Evolutionary conservation across 53 echinoderm and acorn worm genomes (phyloP).

Genomic region (Patiria pectinifera): DNA sequence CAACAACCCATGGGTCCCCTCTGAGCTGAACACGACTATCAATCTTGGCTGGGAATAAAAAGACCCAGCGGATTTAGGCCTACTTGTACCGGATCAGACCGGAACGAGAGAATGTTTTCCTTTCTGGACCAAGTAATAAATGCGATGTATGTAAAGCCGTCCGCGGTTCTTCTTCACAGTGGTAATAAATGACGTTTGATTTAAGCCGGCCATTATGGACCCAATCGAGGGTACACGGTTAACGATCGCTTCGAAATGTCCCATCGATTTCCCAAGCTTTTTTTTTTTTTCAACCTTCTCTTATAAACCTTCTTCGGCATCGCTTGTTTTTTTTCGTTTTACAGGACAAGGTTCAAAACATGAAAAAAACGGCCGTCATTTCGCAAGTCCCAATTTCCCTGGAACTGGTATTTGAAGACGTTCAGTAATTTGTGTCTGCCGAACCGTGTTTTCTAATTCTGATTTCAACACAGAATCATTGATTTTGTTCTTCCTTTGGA

Average conservation of each 20-base stretch:
- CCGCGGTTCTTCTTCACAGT: not conserved
- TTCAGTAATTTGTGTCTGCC: not conserved
- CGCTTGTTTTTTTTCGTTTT: not conserved
- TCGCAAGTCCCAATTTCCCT: not conserved
- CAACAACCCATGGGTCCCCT: too few species aligned
- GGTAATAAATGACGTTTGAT: not conserved
- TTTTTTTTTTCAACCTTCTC: not conserved
- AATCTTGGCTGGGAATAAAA: too few species aligned
- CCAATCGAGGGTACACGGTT: not conserved
- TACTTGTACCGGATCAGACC: too few species aligned
- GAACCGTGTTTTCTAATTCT: not conserved
- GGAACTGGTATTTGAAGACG: not conserved
- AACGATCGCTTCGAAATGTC: not conserved
- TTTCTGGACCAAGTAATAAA: not conserved
- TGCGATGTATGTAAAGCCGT: not conserved
- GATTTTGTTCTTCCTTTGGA: not conserved
- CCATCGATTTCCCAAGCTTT: not conserved
- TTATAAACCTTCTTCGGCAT: not conserved
- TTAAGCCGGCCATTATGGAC: not conserved
- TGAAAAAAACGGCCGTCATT: not conserved
- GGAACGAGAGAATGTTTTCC: not conserved
- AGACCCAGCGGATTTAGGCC: too few species aligned
- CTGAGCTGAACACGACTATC: too few species aligned
- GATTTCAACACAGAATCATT: not conserved
- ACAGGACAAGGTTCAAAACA: not conserved